Conservation (phyloP, 2,797 vertebrate genomes). For the Cyprinella venusta region DNA sequence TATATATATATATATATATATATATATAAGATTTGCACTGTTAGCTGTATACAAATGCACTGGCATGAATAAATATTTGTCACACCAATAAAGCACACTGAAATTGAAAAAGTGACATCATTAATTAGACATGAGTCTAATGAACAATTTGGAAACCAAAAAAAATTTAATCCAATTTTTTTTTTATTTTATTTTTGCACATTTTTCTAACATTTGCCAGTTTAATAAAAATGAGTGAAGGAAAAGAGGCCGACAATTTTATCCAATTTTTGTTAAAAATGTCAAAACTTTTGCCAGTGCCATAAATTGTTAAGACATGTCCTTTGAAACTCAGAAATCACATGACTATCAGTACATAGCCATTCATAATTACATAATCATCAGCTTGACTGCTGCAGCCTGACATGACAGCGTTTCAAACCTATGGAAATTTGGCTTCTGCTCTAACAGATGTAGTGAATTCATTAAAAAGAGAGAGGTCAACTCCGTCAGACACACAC, state of each 20-base stretch:
- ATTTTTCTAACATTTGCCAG: not conserved
- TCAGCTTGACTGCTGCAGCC: not conserved
- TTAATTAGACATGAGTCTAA: not conserved
- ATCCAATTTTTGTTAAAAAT: not conserved
- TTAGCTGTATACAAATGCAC: not conserved
- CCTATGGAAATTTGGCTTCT: conserved; percentile 37
- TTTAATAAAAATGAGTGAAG: not conserved
- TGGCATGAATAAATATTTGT: not conserved
- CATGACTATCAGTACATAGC: not conserved
- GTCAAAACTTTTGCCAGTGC: not conserved
- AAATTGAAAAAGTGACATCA: not conserved
- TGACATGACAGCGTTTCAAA: not conserved
- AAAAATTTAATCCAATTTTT: not conserved
- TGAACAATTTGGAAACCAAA: not conserved
- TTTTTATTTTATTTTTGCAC: not conserved
- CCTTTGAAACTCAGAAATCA: conserved; percentile 18
- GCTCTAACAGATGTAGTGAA: conserved; percentile 45
- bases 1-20: not conserved
- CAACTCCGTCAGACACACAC: conserved; percentile 9
- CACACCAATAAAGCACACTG: not conserved
- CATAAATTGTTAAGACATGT: conserved; percentile 43
- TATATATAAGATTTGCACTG: not conserved
- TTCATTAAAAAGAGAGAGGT: conserved; percentile 44
- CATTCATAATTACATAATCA: conserved; percentile 38
- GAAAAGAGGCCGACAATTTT: not conserved